Conservation (phyloP, 2,888 invertebrate species). For the Metalampra italica region DNA sequence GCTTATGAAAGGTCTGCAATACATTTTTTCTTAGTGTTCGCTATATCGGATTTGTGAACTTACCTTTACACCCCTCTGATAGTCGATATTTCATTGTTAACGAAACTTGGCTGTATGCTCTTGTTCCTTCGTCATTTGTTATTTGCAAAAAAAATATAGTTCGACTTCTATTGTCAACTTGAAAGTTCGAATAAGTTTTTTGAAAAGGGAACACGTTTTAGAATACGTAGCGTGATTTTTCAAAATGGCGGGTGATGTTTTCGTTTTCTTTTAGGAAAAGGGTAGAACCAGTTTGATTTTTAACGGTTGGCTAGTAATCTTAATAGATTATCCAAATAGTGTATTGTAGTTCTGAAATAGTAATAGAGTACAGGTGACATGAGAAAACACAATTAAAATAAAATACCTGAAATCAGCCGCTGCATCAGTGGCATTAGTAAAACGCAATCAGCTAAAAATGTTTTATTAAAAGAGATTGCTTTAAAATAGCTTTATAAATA, state of each 20-base stretch:
- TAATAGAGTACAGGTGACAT: slow-evolving; percentile 4
- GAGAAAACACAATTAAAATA: background rate
- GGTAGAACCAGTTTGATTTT: slow-evolving; percentile 34
- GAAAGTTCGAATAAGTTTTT: slow-evolving; percentile 9
- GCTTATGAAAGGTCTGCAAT: slow-evolving; percentile 9
- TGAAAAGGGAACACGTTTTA: slow-evolving; percentile 47
- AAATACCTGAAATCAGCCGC: too few relatives aligned
- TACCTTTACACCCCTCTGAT: slow-evolving; percentile 13
- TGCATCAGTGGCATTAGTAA: too few relatives aligned
- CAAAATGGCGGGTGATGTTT: slow-evolving; percentile 26
- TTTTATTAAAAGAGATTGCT: too few relatives aligned
- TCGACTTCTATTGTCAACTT: slow-evolving; percentile 10
- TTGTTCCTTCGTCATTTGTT: slow-evolving; percentile 45
- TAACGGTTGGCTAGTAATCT: slow-evolving; percentile 25
- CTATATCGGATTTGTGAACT: slow-evolving; percentile 8
- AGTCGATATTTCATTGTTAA: slow-evolving; percentile 36
- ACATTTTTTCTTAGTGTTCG: slow-evolving; percentile 8
- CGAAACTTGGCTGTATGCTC: slow-evolving; percentile 36
- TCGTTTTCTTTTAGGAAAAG: slow-evolving; percentile 26
- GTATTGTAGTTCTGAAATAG: slow-evolving; percentile 7
- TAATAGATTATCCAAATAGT: slow-evolving; percentile 8
- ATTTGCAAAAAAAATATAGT: slow-evolving; percentile 47
- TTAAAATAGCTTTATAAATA: too few relatives aligned
- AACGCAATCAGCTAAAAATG: too few relatives aligned
- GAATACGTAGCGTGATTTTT: slow-evolving; percentile 35